phyloP scores from a whole-genome alignment of 92 coral and sea anemone species.

The Blastomussa wellsi region DNA sequence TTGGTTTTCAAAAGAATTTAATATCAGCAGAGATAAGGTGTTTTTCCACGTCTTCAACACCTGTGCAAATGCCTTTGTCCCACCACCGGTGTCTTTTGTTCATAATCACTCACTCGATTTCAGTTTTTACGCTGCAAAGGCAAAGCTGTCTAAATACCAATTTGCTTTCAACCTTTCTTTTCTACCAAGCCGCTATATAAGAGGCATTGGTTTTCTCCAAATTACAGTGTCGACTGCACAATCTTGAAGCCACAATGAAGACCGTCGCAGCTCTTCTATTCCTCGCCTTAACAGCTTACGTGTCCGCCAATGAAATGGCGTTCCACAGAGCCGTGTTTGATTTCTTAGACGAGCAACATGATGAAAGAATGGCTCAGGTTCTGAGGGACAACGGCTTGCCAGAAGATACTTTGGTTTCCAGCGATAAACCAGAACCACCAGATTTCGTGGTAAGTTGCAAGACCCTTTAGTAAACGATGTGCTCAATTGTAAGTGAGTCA shows the following conservation, averaged over 20 bases:
- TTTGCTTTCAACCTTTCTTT: not conserved
- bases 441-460: not conserved
- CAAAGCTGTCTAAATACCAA: conserved; percentile 12
- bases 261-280: conserved; percentile 24
- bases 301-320: conserved; percentile 4
- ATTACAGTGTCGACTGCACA: conserved; percentile 23
- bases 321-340: conserved; percentile 29
- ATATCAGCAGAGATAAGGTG: not conserved
- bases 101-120: not conserved
- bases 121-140: not conserved
- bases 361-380: conserved; percentile 29
- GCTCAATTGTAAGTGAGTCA: too few species aligned
- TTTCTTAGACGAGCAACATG: conserved; percentile 38
- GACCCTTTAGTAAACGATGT: too few species aligned
- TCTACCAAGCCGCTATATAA: conserved; percentile 18
- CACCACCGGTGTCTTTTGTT: not conserved
- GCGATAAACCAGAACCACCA: not conserved
- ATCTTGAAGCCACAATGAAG: conserved; percentile 38
- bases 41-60: not conserved
- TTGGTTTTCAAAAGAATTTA: not conserved
- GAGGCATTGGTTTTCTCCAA: not conserved
- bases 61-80: conserved; percentile 3
- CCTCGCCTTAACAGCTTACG: conserved; percentile 22
- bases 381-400: conserved; percentile 34
- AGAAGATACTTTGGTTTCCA: conserved; percentile 9